These are phyloP conservation scores for Okamejei kenojei DNA, from an alignment of 2,797 vertebrate genomes.

Conservation along the genomic window DNA sequence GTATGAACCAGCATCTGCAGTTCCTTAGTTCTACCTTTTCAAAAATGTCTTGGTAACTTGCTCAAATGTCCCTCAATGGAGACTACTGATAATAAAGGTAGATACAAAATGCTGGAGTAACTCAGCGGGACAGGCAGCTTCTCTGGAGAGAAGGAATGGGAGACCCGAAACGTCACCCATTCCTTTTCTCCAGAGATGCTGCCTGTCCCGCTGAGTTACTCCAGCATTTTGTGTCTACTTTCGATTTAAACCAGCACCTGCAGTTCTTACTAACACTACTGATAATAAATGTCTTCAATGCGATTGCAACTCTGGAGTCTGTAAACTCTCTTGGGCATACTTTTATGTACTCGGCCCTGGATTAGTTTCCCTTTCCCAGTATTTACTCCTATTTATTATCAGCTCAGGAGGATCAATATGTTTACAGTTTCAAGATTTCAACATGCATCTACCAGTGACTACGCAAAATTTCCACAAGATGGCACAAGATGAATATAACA, in stretches of 20 bases:
- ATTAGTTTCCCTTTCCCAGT: background rate
- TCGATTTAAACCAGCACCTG: no score
- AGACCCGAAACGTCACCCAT: no score
- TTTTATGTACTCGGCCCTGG: background rate
- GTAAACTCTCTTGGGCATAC: background rate
- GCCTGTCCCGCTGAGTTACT: no score
- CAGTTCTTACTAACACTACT: no score
- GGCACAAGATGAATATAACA: background rate
- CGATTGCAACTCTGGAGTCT: background rate
- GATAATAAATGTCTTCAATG: background rate
- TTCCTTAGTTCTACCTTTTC: background rate
- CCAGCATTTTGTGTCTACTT: no score
- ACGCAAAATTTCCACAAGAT: background rate
- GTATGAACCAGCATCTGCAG: no score
- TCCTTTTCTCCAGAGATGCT: no score
- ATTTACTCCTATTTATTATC: background rate
- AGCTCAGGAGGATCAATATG: background rate
- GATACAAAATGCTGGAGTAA: no score
- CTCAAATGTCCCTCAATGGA: no score
- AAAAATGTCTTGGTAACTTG: background rate
- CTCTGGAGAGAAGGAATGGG: no score
- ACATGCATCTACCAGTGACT: background rate
- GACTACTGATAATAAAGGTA: no score
- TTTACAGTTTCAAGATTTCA: background rate
- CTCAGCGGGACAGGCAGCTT: no score